phyloP scores from a whole-genome alignment of 2,888 invertebrate species.

The Falcaria lacertinaria region DNA sequence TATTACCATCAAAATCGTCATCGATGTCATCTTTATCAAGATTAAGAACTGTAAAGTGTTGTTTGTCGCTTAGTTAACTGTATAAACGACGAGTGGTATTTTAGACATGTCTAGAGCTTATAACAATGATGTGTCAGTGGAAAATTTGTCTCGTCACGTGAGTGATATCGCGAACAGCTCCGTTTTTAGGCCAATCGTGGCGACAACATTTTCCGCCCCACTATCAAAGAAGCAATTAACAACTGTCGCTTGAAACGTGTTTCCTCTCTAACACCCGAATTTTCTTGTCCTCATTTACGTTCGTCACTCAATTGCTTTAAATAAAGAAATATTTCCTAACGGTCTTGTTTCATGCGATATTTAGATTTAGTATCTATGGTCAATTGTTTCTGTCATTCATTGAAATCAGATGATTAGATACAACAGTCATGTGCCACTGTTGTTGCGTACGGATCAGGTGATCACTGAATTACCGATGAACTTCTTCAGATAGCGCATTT shows the following conservation, averaged over 20 bases:
- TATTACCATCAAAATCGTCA: too few relatives aligned
- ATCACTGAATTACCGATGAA: constrained; percentile 25
- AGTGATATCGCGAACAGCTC: constrained; percentile 30
- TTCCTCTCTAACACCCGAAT: neutral
- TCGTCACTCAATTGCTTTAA: neutral
- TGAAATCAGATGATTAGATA: constrained; percentile 36
- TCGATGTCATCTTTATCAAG: too few relatives aligned
- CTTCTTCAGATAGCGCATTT: constrained; percentile 28
- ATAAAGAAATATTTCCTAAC: neutral
- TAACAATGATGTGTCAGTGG: constrained; percentile 19
- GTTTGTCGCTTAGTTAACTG: too few relatives aligned
- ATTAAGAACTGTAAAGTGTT: too few relatives aligned
- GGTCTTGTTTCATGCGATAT: constrained; percentile 3
- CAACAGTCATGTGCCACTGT: constrained; percentile 42
- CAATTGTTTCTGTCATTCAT: constrained; percentile 24
- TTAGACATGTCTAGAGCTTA: too few relatives aligned
- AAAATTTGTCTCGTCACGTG: constrained; percentile 36
- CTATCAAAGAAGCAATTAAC: constrained; percentile 33
- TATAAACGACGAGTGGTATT: too few relatives aligned
- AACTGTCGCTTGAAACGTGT: constrained; percentile 3
- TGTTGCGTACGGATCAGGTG: constrained; percentile 50
- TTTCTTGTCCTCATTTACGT: neutral
- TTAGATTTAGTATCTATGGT: constrained; percentile 16
- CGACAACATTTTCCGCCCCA: constrained; percentile 19
- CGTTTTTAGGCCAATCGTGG: constrained; percentile 33